These are phyloP conservation scores for Gallinago stenura DNA, from an alignment of 2,797 vertebrate genomes.

Conservation along the genomic window DNA sequence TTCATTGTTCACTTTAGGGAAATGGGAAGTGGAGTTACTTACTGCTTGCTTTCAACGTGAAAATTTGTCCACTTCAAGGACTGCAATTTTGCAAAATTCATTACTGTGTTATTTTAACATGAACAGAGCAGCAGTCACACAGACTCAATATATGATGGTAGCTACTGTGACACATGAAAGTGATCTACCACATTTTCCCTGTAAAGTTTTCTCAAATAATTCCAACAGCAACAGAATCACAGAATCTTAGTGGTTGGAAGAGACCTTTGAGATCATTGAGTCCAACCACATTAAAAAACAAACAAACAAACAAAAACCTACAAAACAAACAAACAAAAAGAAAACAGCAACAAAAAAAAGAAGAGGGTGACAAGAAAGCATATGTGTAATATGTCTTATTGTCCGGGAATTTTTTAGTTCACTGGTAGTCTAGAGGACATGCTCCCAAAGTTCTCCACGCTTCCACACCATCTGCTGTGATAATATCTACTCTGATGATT, in stretches of 20 bases:
- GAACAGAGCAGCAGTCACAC: background rate
- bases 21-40: background rate
- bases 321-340: too few relatives aligned
- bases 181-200: background rate
- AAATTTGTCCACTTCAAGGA: background rate
- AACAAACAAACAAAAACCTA: too few relatives aligned
- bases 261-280: too few relatives aligned
- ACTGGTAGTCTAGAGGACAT: background rate
- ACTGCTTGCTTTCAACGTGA: background rate
- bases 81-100: background rate
- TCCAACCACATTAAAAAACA: too few relatives aligned
- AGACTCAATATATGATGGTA: background rate
- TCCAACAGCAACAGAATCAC: background rate
- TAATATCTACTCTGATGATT: too few relatives aligned
- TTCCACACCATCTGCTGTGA: too few relatives aligned
- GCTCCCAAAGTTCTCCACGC: background rate
- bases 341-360: too few relatives aligned
- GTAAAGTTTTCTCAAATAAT: background rate
- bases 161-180: background rate
- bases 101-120: background rate
- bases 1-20: background rate
- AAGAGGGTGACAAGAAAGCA: background rate
- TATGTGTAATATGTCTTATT: background rate
- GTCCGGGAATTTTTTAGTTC: background rate
- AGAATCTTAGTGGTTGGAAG: too few relatives aligned